Evolutionary conservation across 2,797 vertebrate species (phyloP).

Genomic region (Naso thynnoides): DNA sequence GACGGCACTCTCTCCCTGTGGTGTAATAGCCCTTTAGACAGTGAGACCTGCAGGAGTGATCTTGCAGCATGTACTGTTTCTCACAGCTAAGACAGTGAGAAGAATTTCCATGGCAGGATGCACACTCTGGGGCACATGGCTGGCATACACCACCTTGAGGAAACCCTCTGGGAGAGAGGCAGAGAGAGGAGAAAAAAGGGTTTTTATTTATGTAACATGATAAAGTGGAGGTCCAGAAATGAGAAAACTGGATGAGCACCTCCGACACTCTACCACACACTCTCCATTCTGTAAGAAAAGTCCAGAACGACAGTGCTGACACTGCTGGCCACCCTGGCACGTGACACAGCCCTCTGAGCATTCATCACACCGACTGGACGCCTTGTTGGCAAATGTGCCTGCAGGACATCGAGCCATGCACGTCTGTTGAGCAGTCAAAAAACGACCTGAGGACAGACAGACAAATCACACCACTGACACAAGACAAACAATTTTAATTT

Average conservation of each 20-base stretch:
- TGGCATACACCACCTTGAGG: constrained; percentile 76
- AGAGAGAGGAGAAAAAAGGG: background rate
- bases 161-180: constrained; percentile 84
- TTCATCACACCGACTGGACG: constrained; percentile 84
- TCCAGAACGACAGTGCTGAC: constrained; percentile 81
- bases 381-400: constrained; percentile 82
- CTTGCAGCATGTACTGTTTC: constrained; percentile 77
- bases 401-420: constrained; percentile 86
- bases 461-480: background rate
- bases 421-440: constrained; percentile 68
- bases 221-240: background rate
- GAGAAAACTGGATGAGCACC: constrained; percentile 76
- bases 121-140: constrained; percentile 85
- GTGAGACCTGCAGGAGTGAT: constrained; percentile 78
- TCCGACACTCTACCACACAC: constrained; percentile 87
- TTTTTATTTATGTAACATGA: background rate
- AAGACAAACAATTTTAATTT: background rate
- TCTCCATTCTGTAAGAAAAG: constrained; percentile 86
- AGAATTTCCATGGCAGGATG: constrained; percentile 82
- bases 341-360: constrained; percentile 81
- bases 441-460: constrained; percentile 49
- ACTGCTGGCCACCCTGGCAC: constrained; percentile 76
- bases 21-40: constrained; percentile 86
- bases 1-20: constrained; percentile 82
- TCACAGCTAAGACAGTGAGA: constrained; percentile 88